These are phyloP conservation scores for Lasiurus borealis DNA, from an alignment of 2,113 vertebrate species.

Conservation along the genomic window DNA sequence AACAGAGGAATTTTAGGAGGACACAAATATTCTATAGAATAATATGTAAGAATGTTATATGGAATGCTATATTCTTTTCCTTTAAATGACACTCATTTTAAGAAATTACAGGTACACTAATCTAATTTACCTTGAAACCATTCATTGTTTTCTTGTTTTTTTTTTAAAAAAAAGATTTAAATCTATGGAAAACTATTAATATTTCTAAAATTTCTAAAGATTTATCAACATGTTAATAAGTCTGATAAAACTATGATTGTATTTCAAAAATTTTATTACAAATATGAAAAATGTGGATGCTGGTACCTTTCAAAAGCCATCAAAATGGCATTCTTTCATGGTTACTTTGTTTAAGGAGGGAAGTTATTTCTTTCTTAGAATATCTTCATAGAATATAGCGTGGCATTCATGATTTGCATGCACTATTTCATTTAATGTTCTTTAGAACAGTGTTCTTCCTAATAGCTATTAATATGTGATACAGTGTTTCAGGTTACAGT, in stretches of 20 bases:
- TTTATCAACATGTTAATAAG: neutral
- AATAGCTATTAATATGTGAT: neutral
- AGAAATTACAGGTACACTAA: neutral
- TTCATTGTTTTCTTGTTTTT: neutral
- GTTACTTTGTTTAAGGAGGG: neutral
- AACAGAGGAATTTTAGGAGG: neutral
- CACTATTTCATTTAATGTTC: neutral
- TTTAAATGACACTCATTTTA: neutral
- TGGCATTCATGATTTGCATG: neutral
- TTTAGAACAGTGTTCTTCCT: neutral
- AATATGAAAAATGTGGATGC: neutral
- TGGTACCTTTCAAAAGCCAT: neutral
- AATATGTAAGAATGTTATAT: neutral
- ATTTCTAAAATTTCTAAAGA: neutral
- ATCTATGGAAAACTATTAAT: neutral
- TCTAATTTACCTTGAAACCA: neutral
- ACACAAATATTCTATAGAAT: neutral
- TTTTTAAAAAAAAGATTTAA: slow-evolving; percentile 14
- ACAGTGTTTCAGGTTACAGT: neutral
- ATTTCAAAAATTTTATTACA: neutral
- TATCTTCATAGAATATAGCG: neutral
- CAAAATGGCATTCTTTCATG: neutral
- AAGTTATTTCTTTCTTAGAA: neutral
- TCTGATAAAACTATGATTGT: neutral
- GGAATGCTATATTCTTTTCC: neutral